Evolutionary conservation across 2,113 vertebrate genomes (phyloP), one percentile per base, ranked within the genome.

Genomic region (Tragelaphus strepsiceros): DNA sequence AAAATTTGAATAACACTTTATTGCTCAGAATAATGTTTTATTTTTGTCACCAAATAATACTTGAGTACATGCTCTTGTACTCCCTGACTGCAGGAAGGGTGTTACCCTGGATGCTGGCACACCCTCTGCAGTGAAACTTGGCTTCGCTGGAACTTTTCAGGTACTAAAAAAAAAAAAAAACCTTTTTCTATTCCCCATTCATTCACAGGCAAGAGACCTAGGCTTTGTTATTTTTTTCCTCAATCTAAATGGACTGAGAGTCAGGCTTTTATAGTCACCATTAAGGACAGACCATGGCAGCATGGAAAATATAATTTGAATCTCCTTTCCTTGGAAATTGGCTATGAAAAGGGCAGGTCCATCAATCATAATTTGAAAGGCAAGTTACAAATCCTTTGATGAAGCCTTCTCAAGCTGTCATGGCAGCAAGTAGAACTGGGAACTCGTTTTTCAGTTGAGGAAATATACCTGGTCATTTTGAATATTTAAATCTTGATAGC

Each of bases 21-120:
- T 97, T 96, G 91, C 83, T 97, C 71, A 96, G 93, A 98, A 98
- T 98, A 98, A 96, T 96, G 53, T 93, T 98, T 96, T 98, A 96
- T 98, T 98, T 94, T 97, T 96, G 53, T 97, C 88, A 78, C 84
- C 58, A 95, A 97, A 94, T 94, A 97, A 96, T 97, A 91, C 62
- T 94, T 97, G 86, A 93, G 80, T 90, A 61, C 30, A 77, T 90
- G 83, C 26, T 84, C 67, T 90, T 95, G 46, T 58, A 32, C 83
- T 91, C 53, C 30, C 71, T 78, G 43, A 86, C 46, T 89, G 51
- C 67, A 97, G 96, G 97, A 98, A 97, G 91, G 97, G 97, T 84
- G 97, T 94, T 95, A 58, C 77, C 95, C 62, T 64, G 21, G 89
- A 39, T 4, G 16, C 59, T 93, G 94, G 58, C 92, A 96, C 88